A percentile compares a stretch with the other conserved stretches of the same genome.
These are phyloP conservation scores for Drosophila lacteicornis DNA, from an alignment of 1,140 invertebrate species.

Conservation along the genomic window DNA sequence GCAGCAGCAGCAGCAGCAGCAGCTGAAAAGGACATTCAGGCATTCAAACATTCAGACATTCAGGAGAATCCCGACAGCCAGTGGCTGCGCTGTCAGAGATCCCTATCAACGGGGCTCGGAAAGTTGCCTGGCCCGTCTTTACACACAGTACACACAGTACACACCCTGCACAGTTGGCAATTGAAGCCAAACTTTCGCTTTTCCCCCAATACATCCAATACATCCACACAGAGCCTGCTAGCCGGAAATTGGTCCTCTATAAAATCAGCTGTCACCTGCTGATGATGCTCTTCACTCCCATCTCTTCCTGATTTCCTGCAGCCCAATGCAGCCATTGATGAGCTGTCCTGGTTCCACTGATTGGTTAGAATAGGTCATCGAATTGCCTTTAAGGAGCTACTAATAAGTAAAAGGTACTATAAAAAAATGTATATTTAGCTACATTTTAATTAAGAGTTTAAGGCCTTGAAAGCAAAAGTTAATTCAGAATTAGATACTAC, in stretches of 20 bases:
- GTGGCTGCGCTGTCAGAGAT: constrained; percentile 18
- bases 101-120: neutral
- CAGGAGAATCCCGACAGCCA: constrained; percentile 20
- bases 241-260: constrained; percentile 35
- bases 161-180: neutral
- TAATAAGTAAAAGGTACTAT: too few species aligned
- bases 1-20: neutral
- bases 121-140: neutral
- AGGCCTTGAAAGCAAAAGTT: too few species aligned
- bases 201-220: neutral
- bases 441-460: too few species aligned
- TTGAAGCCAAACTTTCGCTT: constrained; percentile 13
- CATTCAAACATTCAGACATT: neutral
- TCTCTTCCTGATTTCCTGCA: neutral
- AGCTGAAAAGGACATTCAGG: constrained; percentile 36
- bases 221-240: neutral
- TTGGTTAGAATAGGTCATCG: constrained; percentile 5
- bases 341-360: constrained; percentile 8
- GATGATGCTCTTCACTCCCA: neutral
- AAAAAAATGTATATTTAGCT: too few species aligned
- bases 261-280: constrained; percentile 36
- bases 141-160: neutral
- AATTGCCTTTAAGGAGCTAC: neutral
- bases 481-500: too few species aligned
- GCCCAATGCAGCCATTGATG: constrained; percentile 1